Evolutionary conservation across 2,888 invertebrate species (phyloP).

Genomic region (Diplazon laetatorius): DNA sequence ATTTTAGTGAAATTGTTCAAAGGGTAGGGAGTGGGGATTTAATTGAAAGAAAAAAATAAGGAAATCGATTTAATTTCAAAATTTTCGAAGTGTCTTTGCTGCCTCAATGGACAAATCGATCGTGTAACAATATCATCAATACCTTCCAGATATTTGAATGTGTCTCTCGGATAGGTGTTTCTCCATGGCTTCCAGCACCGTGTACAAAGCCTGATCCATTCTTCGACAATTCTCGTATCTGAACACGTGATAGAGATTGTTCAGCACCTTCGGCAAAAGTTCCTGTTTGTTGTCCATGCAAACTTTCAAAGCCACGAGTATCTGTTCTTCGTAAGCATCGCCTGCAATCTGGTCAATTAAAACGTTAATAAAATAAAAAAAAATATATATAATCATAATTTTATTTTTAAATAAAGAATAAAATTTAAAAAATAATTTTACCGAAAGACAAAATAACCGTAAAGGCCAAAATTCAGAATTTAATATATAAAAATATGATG

Average conservation of each 20-base stretch:
- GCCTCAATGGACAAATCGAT: too few species aligned
- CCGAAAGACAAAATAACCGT: too few species aligned
- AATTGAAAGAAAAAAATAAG: too few species aligned
- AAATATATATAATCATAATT: too few species aligned
- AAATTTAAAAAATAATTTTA: too few species aligned
- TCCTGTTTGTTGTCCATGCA: conserved; percentile 92
- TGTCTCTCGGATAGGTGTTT: conserved; percentile 93
- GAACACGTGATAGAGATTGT: conserved; percentile 94
- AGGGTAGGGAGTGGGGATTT: too few species aligned
- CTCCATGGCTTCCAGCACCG: conserved; percentile 95
- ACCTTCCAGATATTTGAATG: conserved; percentile 97
- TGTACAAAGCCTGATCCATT: conserved; percentile 89
- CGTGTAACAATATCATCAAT: conserved; percentile 65
- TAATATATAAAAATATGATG: too few species aligned
- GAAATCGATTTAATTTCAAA: too few species aligned
- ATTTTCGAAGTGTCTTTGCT: too few species aligned
- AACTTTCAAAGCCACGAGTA: conserved; percentile 91
- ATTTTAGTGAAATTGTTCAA: too few species aligned
- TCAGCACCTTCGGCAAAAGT: conserved; percentile 92
- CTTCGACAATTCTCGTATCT: conserved; percentile 91
- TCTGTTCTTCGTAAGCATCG: conserved; percentile 95
- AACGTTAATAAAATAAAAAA: not conserved
- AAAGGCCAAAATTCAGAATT: too few species aligned
- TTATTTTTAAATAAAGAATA: too few species aligned
- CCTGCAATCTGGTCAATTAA: conserved; percentile 89